A percentile compares a stretch with the other conserved stretches of the same genome.
phyloP scores from a whole-genome alignment of 1,140 invertebrate genomes.

The Dendrolimus punctatus region DNA sequence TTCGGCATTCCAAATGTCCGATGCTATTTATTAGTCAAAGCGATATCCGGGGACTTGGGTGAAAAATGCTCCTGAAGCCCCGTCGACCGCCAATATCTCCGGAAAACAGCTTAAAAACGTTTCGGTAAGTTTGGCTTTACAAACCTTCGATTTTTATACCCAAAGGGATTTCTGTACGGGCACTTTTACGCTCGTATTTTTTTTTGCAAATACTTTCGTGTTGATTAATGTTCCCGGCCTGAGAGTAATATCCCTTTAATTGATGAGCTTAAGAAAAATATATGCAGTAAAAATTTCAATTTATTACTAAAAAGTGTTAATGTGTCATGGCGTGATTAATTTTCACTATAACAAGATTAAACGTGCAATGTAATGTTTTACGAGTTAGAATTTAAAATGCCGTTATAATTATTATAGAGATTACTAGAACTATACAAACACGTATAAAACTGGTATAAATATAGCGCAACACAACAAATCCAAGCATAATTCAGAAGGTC shows the following conservation, averaged over 20 bases:
- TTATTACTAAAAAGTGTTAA: no score
- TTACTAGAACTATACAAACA: no score
- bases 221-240: slow-evolving; percentile 12
- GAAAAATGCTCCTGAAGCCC: slow-evolving; percentile 28
- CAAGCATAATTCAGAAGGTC: no score
- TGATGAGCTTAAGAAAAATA: slow-evolving; percentile 8
- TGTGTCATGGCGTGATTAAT: no score
- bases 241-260: slow-evolving; percentile 16
- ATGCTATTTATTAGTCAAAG: slow-evolving; percentile 32
- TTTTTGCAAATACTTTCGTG: slow-evolving; percentile 11
- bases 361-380: no score
- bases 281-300: no score
- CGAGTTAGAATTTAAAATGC: no score
- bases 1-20: slow-evolving; percentile 20
- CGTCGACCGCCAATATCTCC: slow-evolving; percentile 39
- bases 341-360: no score
- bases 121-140: slow-evolving; percentile 32
- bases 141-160: slow-evolving; percentile 39
- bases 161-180: slow-evolving; percentile 26
- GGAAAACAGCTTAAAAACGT: slow-evolving; percentile 38
- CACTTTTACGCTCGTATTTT: slow-evolving; percentile 10
- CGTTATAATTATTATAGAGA: no score
- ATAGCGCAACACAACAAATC: no score
- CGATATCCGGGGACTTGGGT: slow-evolving; percentile 24
- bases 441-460: no score